Evolutionary conservation across 2,113 vertebrate species (phyloP).

Genomic region (Festucalex cinctus): DNA sequence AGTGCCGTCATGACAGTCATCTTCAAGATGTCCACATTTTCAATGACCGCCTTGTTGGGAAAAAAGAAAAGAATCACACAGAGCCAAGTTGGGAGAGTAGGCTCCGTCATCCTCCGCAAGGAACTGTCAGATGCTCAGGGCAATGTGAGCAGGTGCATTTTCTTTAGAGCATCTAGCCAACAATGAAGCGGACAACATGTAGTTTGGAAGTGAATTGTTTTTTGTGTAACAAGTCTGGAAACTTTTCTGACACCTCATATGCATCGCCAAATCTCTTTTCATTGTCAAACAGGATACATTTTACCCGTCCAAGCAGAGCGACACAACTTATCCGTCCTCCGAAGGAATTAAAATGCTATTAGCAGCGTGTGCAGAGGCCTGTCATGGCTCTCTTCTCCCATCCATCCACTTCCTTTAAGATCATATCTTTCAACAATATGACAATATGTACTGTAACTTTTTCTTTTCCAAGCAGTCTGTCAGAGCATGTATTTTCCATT

Average conservation of each 20-base stretch:
- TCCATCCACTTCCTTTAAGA: constrained; percentile 68
- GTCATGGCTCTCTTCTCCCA: constrained; percentile 58
- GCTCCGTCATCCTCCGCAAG: too few relatives aligned
- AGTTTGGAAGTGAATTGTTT: not conserved
- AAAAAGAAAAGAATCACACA: too few relatives aligned
- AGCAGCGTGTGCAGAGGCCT: constrained; percentile 69
- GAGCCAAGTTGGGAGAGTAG: too few relatives aligned
- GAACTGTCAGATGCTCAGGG: not conserved
- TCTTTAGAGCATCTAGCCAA: not conserved
- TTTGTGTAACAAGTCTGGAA: constrained; percentile 26
- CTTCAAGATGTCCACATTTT: not conserved
- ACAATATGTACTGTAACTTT: constrained; percentile 74
- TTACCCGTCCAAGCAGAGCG: constrained; percentile 60
- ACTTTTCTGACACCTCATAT: not conserved
- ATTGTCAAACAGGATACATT: constrained; percentile 63
- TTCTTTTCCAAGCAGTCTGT: constrained; percentile 76
- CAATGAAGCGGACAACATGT: not conserved
- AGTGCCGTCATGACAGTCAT: not conserved
- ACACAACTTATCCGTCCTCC: constrained; percentile 66
- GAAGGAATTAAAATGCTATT: constrained; percentile 74
- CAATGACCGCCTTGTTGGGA: too few relatives aligned
- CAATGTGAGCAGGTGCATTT: not conserved
- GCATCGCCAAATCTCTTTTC: constrained; percentile 57
- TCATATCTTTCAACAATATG: constrained; percentile 74
- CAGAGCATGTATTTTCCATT: constrained; percentile 90